Percentiles rank a stretch among this genome's conserved stretches.
These are phyloP conservation scores for Anolis carolinensis DNA, from an alignment of 2,113 vertebrate species.

Conservation along the genomic window DNA sequence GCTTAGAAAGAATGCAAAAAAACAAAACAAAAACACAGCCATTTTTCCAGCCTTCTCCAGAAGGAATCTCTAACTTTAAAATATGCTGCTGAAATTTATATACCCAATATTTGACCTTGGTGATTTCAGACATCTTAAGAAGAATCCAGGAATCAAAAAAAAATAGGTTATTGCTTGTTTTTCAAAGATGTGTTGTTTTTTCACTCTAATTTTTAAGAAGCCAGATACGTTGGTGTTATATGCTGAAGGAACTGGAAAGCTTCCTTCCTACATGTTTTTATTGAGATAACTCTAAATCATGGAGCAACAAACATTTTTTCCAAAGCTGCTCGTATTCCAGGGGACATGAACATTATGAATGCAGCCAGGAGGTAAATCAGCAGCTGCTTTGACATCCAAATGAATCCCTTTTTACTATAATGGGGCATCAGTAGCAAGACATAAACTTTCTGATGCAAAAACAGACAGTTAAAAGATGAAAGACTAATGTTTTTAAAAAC, in stretches of 20 bases:
- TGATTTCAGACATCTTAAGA: slow-evolving; percentile 64
- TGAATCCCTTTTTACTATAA: slow-evolving; percentile 46
- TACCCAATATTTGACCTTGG: slow-evolving; percentile 68
- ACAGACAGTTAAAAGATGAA: slow-evolving; percentile 27
- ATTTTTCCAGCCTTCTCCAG: slow-evolving; percentile 52
- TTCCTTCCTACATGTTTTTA: slow-evolving; percentile 60
- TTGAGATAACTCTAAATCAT: slow-evolving; percentile 51
- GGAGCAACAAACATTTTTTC: slow-evolving; percentile 41
- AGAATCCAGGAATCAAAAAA: slow-evolving; percentile 65
- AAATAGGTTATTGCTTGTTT: slow-evolving; percentile 25
- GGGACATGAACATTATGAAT: slow-evolving; percentile 44
- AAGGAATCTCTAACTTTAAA: slow-evolving; percentile 53
- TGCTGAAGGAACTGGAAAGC: slow-evolving; percentile 58
- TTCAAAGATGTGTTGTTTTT: slow-evolving; percentile 59
- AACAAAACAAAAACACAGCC: slow-evolving; percentile 22
- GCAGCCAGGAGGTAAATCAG: slow-evolving; percentile 55
- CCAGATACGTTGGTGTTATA: slow-evolving; percentile 62
- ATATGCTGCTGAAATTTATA: slow-evolving; percentile 52
- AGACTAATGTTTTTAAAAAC: slow-evolving; percentile 4
- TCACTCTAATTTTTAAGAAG: slow-evolving; percentile 71
- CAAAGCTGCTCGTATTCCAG: slow-evolving; percentile 52
- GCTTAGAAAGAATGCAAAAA: slow-evolving; percentile 38
- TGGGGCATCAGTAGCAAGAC: slow-evolving; percentile 38
- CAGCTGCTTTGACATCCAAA: slow-evolving; percentile 40
- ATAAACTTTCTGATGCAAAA: slow-evolving; percentile 31